A percentile compares a stretch with the other conserved stretches of the same genome.
These are phyloP conservation scores for Reticulitermes lucifugus DNA, from an alignment of 2,888 invertebrate genomes.

Conservation along the genomic window DNA sequence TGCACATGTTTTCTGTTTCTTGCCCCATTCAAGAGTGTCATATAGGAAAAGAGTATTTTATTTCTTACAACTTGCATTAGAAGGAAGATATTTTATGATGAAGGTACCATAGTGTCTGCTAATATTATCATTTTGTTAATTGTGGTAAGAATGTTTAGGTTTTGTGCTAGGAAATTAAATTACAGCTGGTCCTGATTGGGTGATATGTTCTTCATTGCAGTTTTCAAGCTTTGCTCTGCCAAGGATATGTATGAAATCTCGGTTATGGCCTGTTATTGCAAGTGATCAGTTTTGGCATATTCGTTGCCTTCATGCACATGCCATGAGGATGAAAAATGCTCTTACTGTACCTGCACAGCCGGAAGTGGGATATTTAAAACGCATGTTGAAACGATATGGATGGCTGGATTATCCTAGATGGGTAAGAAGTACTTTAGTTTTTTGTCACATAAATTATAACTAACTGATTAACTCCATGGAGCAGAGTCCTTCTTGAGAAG, in stretches of 20 bases:
- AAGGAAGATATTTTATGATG: too few species aligned
- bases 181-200: not conserved
- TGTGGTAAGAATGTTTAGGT: too few species aligned
- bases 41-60: too few species aligned
- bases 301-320: not conserved
- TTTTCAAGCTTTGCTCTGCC: not conserved
- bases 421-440: conserved; percentile 24
- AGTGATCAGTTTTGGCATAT: not conserved
- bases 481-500: too few species aligned
- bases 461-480: too few species aligned
- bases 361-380: conserved; percentile 21
- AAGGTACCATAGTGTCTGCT: too few species aligned
- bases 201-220: not conserved
- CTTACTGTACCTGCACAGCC: not conserved
- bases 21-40: too few species aligned
- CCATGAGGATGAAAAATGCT: not conserved
- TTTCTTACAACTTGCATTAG: too few species aligned
- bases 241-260: not conserved
- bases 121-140: too few species aligned
- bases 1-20: too few species aligned
- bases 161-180: not conserved
- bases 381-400: conserved; percentile 11
- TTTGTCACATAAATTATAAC: not conserved
- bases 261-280: not conserved
- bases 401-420: conserved; percentile 35